phyloP scores from a whole-genome alignment of 2,113 vertebrate genomes.

The Baryphthengus martii region DNA sequence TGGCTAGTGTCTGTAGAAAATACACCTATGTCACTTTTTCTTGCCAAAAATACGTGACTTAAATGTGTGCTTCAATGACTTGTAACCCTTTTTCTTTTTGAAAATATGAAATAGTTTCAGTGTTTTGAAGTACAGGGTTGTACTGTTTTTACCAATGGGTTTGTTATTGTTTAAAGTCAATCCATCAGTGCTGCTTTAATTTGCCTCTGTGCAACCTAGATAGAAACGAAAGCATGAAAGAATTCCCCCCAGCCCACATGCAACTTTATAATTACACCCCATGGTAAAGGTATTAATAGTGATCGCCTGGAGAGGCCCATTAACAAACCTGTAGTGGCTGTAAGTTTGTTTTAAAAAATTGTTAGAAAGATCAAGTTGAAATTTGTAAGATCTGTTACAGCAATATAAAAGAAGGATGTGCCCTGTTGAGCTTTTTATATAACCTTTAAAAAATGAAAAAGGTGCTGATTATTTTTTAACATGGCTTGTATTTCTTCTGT shows the following conservation, averaged over 20 bases:
- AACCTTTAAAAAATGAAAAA: neutral
- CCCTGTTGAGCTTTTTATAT: accelerated
- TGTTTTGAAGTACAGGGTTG: neutral
- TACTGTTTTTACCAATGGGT: neutral
- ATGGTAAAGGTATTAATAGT: neutral
- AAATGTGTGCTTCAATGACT: neutral
- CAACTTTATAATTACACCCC: neutral
- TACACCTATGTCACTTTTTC: neutral
- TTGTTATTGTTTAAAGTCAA: neutral
- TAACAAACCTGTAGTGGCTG: neutral
- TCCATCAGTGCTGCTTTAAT: neutral
- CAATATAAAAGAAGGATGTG: neutral
- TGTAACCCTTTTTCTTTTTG: neutral
- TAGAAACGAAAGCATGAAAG: neutral
- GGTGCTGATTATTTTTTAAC: neutral
- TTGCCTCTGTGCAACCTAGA: neutral
- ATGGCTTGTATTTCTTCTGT: neutral
- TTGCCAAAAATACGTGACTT: neutral
- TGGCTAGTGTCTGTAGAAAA: neutral
- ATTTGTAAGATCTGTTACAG: neutral
- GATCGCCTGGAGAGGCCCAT: neutral
- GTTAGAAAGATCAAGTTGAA: neutral
- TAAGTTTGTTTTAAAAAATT: neutral
- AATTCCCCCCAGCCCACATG: accelerated
- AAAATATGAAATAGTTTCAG: neutral